These are phyloP conservation scores for Psococerastis gibbosa DNA, from an alignment of 2,888 invertebrate species.

Conservation along the genomic window DNA sequence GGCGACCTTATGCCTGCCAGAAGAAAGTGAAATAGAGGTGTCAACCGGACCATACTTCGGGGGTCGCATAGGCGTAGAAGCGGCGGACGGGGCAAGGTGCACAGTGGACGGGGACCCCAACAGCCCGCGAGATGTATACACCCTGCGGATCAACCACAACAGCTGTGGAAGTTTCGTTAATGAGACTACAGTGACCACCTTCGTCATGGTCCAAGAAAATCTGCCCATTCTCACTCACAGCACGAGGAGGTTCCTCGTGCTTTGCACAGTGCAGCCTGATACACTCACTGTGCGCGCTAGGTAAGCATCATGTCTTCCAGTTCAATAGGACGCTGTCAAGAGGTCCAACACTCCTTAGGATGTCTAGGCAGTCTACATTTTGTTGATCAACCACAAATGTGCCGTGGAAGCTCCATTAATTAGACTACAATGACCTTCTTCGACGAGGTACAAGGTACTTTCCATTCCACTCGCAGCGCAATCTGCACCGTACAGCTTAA, in stretches of 20 bases:
- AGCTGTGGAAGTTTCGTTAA: slow-evolving; percentile 57
- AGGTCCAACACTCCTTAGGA: slow-evolving; percentile 51
- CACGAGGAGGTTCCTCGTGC: slow-evolving; percentile 56
- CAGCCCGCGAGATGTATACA: slow-evolving; percentile 52
- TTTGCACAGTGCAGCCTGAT: slow-evolving; percentile 66
- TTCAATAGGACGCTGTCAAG: too few relatives aligned
- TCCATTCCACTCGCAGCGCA: slow-evolving; percentile 64
- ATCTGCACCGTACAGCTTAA: slow-evolving; percentile 66
- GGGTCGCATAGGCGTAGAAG: slow-evolving; percentile 56
- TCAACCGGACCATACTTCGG: slow-evolving; percentile 66
- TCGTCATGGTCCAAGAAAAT: slow-evolving; percentile 67
- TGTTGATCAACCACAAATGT: slow-evolving; percentile 53
- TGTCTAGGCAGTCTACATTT: slow-evolving; percentile 50
- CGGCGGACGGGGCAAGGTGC: slow-evolving; percentile 43
- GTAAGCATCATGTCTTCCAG: slow-evolving; percentile 17
- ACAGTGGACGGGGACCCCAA: slow-evolving; percentile 53
- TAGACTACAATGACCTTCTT: slow-evolving; percentile 64
- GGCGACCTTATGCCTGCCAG: slow-evolving; percentile 59
- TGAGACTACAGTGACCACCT: slow-evolving; percentile 60
- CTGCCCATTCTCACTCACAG: slow-evolving; percentile 65
- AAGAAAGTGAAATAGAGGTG: slow-evolving; percentile 65
- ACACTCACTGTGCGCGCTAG: slow-evolving; percentile 65
- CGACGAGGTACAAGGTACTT: slow-evolving; percentile 64
- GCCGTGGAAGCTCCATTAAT: slow-evolving; percentile 55
- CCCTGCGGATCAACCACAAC: slow-evolving; percentile 51